Conservation (phyloP, 2,113 vertebrate species). For the Colinus virginianus region DNA sequence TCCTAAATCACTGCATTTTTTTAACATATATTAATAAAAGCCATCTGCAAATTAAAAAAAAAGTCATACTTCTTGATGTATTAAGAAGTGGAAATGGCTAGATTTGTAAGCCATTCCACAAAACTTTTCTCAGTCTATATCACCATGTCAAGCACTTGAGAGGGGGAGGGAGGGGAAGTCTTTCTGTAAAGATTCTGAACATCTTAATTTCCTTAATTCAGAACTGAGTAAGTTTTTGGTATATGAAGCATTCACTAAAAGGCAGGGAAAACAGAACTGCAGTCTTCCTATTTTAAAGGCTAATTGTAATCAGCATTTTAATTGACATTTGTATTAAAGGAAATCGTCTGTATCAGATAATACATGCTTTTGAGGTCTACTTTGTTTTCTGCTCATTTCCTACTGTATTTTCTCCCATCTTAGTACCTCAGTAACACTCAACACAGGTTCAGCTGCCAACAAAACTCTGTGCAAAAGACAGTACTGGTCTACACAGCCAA, state of each 20-base stretch:
- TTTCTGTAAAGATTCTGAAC: not conserved
- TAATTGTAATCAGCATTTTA: accelerated
- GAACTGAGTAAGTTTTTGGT: not conserved
- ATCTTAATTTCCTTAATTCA: not conserved
- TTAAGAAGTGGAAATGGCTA: not conserved
- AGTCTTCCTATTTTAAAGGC: not conserved
- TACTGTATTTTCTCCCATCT: not conserved
- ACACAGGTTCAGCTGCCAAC: not conserved
- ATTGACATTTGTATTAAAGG: not conserved
- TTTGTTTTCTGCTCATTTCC: not conserved
- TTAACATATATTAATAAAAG: not conserved
- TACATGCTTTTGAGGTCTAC: not conserved
- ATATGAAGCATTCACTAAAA: not conserved
- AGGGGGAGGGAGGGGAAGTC: too few relatives aligned
- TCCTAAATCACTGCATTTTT: not conserved
- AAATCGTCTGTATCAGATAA: not conserved
- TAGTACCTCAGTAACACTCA: not conserved
- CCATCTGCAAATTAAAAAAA: not conserved
- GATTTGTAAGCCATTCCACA: not conserved
- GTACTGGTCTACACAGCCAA: not conserved
- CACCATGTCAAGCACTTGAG: not conserved
- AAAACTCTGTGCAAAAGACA: not conserved
- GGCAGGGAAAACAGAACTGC: not conserved
- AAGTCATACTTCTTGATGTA: not conserved
- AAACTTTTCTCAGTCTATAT: not conserved